Percentiles rank a stretch among this genome's conserved stretches.
These are phyloP conservation scores for Ganaspis brasiliensis DNA, from an alignment of 2,888 invertebrate genomes.

Conservation along the genomic window DNA sequence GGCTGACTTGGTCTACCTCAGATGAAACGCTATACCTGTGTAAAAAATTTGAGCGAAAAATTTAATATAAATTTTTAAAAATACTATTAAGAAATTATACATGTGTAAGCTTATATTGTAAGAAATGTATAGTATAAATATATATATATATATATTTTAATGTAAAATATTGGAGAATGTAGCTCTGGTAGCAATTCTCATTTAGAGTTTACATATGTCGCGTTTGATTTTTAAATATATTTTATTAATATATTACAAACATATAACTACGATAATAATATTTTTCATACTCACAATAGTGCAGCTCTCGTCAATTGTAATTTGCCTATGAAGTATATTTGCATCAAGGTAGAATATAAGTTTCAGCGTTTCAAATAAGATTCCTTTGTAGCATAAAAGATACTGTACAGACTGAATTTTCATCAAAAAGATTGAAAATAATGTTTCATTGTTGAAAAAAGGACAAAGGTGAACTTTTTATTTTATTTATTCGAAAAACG, in stretches of 20 bases:
- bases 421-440: too few relatives aligned
- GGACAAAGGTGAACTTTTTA: too few relatives aligned
- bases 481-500: too few relatives aligned
- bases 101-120: conserved; percentile 43
- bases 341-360: conserved; percentile 25
- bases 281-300: conserved; percentile 61
- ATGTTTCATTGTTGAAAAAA: too few relatives aligned
- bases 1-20: conserved; percentile 77
- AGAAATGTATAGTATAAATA: conserved; percentile 44
- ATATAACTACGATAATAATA: conserved; percentile 59
- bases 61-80: conserved; percentile 66
- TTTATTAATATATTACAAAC: conserved; percentile 68
- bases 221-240: conserved; percentile 70
- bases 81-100: conserved; percentile 53
- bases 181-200: conserved; percentile 66
- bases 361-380: neutral
- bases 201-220: conserved; percentile 56
- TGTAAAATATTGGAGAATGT: conserved; percentile 58
- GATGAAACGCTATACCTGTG: conserved; percentile 75
- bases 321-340: conserved; percentile 56
- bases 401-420: conserved; percentile 29
- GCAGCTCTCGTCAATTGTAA: conserved; percentile 65
- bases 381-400: conserved; percentile 12
- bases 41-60: conserved; percentile 66
- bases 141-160: conserved; percentile 59